phyloP scores from a whole-genome alignment of 2,888 invertebrate species.

The Formica aserva region DNA sequence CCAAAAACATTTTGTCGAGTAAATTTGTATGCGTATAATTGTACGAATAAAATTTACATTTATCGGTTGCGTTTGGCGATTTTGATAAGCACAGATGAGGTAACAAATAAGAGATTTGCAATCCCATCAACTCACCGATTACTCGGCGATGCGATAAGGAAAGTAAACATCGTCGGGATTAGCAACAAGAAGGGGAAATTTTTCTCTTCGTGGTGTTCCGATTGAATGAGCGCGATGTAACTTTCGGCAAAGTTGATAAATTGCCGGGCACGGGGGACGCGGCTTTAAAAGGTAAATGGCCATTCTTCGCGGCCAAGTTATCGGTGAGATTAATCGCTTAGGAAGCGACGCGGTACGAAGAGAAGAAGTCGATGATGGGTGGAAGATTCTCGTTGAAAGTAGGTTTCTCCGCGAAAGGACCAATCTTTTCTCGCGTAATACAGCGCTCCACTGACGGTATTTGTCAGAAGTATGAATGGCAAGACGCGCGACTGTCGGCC shows the following conservation, averaged over 20 bases:
- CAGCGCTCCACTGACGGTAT: conserved; percentile 19
- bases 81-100: conserved; percentile 14
- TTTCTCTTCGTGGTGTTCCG: conserved; percentile 28
- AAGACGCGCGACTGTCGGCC: not conserved
- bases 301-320: conserved; percentile 45
- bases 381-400: conserved; percentile 52
- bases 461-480: conserved; percentile 28
- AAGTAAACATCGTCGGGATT: conserved; percentile 26
- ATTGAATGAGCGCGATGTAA: conserved; percentile 43
- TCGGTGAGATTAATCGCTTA: conserved; percentile 52
- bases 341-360: not conserved
- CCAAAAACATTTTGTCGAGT: not conserved
- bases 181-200: conserved; percentile 26
- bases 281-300: conserved; percentile 58
- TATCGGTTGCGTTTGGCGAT: not conserved
- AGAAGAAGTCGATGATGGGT: conserved; percentile 14
- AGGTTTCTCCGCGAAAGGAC: conserved; percentile 58
- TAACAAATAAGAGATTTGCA: conserved; percentile 24
- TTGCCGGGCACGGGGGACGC: conserved; percentile 8
- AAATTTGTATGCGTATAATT: not conserved
- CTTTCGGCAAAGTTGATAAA: conserved; percentile 57
- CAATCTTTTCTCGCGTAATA: conserved; percentile 55
- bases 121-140: conserved; percentile 17
- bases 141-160: conserved; percentile 37
- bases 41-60: not conserved